These are phyloP conservation scores for Cephalopholis sonnerati DNA, from an alignment of 2,113 vertebrate species.

Conservation along the genomic window DNA sequence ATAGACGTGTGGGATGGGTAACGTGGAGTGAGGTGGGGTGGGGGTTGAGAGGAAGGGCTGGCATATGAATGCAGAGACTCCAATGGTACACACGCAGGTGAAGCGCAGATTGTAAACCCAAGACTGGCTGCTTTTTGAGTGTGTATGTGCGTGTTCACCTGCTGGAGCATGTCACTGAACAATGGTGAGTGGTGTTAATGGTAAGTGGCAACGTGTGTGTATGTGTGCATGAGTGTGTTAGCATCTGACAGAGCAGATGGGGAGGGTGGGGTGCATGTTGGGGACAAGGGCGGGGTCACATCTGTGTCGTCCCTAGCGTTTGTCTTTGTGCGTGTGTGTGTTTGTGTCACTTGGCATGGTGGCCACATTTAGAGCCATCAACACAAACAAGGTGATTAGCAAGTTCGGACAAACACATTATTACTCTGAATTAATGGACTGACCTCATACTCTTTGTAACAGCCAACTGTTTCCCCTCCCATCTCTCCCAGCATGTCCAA, in stretches of 20 bases:
- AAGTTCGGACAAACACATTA: slow-evolving; percentile 58
- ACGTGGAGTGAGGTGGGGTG: not conserved
- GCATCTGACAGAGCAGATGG: slow-evolving; percentile 77
- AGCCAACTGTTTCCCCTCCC: slow-evolving; percentile 20
- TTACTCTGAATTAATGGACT: slow-evolving; percentile 54
- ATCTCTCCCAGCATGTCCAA: slow-evolving; percentile 18
- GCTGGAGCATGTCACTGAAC: slow-evolving; percentile 62
- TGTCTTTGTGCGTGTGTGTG: slow-evolving; percentile 50
- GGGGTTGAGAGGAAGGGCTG: slow-evolving; percentile 13
- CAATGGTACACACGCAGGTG: slow-evolving; percentile 16
- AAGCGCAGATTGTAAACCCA: not conserved
- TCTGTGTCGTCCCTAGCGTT: slow-evolving; percentile 70
- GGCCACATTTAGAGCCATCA: slow-evolving; percentile 54
- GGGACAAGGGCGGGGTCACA: slow-evolving; percentile 77
- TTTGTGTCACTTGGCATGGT: slow-evolving; percentile 55
- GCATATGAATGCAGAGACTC: slow-evolving; percentile 24
- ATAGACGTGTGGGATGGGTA: slow-evolving; percentile 15
- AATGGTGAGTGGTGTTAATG: slow-evolving; percentile 47
- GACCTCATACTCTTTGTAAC: slow-evolving; percentile 46
- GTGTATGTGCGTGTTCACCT: slow-evolving; percentile 48
- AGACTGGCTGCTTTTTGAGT: slow-evolving; percentile 26
- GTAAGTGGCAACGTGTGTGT: slow-evolving; percentile 26
- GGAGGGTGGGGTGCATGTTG: slow-evolving; percentile 66
- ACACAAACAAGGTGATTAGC: slow-evolving; percentile 73
- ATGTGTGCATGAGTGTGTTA: slow-evolving; percentile 31